Conservation (phyloP, 1,140 invertebrate species). For the Radopholus similis region DNA sequence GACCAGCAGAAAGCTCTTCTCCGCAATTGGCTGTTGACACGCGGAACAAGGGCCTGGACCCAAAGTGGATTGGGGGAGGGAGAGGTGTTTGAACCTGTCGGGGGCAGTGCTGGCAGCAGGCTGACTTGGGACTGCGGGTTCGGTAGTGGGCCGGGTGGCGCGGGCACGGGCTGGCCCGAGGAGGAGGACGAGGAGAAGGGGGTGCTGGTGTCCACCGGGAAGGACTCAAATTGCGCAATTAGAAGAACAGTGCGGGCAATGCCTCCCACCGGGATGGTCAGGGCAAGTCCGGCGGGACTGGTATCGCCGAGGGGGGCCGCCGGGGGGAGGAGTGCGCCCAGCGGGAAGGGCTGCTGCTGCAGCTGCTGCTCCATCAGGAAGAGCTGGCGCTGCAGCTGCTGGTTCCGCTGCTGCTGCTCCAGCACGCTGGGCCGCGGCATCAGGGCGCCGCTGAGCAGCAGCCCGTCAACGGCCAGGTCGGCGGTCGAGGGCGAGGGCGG, state of each 20-base stretch:
- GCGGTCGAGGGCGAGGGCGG: neutral
- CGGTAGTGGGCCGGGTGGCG: too few species aligned
- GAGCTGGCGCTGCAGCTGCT: neutral
- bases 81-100: neutral
- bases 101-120: too few species aligned
- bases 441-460: neutral
- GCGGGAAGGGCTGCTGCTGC: neutral
- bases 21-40: conserved; percentile 20
- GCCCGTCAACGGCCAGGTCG: neutral
- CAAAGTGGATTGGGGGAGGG: neutral
- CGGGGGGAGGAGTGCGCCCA: neutral
- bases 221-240: neutral
- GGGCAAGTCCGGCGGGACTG: neutral
- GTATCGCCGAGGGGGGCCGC: too few species aligned
- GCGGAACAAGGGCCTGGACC: conserved; percentile 13
- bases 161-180: too few species aligned
- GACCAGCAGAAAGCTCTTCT: conserved; percentile 27
- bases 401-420: neutral
- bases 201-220: neutral
- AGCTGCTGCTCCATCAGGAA: neutral
- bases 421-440: neutral
- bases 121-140: too few species aligned
- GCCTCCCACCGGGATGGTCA: neutral
- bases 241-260: neutral
- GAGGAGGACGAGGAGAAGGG: too few species aligned